Evolutionary conservation across 2,797 vertebrate genomes (phyloP), one percentile per base, ranked within the genome.

Genomic region (Arremon aurantiirostris): DNA sequence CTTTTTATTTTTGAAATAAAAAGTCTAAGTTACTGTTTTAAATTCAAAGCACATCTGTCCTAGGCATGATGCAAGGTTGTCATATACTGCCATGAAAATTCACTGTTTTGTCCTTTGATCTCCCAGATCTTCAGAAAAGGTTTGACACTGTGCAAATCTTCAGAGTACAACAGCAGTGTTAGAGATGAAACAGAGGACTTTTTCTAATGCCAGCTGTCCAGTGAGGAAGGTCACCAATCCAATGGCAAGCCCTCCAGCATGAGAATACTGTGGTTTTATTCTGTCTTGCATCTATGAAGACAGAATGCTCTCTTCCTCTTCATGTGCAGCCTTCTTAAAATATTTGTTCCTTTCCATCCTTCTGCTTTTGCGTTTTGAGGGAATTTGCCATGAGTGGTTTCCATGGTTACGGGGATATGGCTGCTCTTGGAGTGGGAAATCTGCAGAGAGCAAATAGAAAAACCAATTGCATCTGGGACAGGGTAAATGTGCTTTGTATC

Each of bases 371-470:
- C 61, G 1, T 91, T 96, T 95, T 84, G 93, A 90, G 88, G 90
- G 94, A 96, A 95, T 96, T 95, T 97, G 94, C 94, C 55, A 13
- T 4, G 59, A 95, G 81, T 16, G 3, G 96, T 97, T 97, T 73
- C 96, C 82, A 95, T 96, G 95, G 97, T 82, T 96, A 97, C 94
- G 0, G 90, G 78, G 80, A 61, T 44, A 84, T 0, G 30, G 89
- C 82, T 94, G 70, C 78, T 93, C 71, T 93, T 86, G 57, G 86
- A 85, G 66, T 50, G 59, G 90, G 94, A 93, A 95, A 92, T 93
- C 89, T 44, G 35, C 82, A 86, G 86, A 94, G 79, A 93, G 72
- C 81, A 94, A 96, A 96, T 66, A 79, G 89, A 95, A 73, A 95
- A 94, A 50, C 35, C 35, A 44, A 41, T 30, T 26, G 61, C 71